A percentile compares a stretch with the other conserved stretches of the same genome.
Evolutionary conservation across 2,113 vertebrate genomes (phyloP).

Genomic region (Litocranius walleri): DNA sequence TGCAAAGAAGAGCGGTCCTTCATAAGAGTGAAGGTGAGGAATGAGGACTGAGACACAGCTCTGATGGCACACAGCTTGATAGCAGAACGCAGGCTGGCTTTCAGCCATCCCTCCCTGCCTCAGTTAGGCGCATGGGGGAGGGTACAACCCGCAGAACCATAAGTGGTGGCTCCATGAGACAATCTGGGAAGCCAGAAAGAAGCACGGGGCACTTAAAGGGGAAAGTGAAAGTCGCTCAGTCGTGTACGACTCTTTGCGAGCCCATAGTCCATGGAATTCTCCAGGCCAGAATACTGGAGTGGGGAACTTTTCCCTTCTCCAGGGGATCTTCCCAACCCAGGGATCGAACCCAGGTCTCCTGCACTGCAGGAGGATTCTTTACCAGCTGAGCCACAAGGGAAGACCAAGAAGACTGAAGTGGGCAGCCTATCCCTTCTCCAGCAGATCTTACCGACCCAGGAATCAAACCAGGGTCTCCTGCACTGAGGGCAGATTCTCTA

Average conservation of each 20-base stretch:
- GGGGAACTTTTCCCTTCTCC: neutral
- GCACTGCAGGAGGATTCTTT: neutral
- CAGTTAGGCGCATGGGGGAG: rapidly evolving
- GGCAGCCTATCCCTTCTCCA: neutral
- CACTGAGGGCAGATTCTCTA: neutral
- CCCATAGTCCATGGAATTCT: neutral
- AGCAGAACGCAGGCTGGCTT: neutral
- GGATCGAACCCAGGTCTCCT: neutral
- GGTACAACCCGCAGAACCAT: neutral
- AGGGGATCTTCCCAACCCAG: neutral
- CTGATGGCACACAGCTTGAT: neutral
- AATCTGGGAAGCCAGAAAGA: neutral
- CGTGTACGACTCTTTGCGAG: rapidly evolving
- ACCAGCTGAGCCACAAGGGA: neutral
- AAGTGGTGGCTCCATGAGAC: neutral
- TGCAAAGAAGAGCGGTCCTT: neutral
- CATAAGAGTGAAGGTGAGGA: neutral
- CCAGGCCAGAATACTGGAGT: neutral
- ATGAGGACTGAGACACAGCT: neutral
- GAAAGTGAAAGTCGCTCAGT: neutral
- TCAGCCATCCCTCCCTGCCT: no score
- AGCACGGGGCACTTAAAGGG: neutral
- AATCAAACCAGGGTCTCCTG: neutral
- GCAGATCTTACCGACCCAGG: neutral
- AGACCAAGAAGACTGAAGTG: neutral